phyloP scores from a whole-genome alignment of 1,140 invertebrate genomes.

The Dinothrombium tinctorium region DNA sequence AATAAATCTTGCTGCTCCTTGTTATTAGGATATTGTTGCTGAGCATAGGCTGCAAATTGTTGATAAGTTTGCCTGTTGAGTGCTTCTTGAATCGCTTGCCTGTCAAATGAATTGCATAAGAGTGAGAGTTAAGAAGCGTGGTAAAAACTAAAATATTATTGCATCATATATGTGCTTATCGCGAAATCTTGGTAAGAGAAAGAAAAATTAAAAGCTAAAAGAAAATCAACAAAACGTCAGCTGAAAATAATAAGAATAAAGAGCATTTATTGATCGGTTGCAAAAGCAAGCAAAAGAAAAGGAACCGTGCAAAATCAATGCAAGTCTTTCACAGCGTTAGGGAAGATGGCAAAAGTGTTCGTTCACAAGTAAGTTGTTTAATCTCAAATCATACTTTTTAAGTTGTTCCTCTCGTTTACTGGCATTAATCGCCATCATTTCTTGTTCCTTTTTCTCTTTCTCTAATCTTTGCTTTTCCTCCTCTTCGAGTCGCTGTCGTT shows the following conservation, averaged over 20 bases:
- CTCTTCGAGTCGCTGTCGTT: constrained; percentile 31
- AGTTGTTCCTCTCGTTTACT: constrained; percentile 29
- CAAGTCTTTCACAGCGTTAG: neutral
- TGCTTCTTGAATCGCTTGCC: constrained; percentile 72
- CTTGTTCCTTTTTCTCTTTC: constrained; percentile 24
- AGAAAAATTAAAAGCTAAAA: neutral
- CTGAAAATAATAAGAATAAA: neutral
- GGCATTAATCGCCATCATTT: constrained; percentile 10
- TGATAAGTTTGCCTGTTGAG: constrained; percentile 85
- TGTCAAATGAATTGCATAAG: constrained; percentile 19
- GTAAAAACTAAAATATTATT: neutral
- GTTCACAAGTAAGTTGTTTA: constrained; percentile 12
- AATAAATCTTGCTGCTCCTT: constrained; percentile 77
- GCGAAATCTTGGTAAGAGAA: neutral
- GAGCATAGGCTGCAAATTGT: constrained; percentile 79
- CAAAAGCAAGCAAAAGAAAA: no score
- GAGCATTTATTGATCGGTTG: no score
- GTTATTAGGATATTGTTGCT: constrained; percentile 81
- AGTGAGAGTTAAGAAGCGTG: neutral
- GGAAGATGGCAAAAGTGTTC: no score
- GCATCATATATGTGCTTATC: neutral
- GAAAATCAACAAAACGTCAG: neutral
- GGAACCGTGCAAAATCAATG: neutral
- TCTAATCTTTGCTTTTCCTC: constrained; percentile 32
- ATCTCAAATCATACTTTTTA: constrained; percentile 23